Evolutionary conservation across 2,113 vertebrate species (phyloP).

Genomic region (Hippocampus mohnikei): DNA sequence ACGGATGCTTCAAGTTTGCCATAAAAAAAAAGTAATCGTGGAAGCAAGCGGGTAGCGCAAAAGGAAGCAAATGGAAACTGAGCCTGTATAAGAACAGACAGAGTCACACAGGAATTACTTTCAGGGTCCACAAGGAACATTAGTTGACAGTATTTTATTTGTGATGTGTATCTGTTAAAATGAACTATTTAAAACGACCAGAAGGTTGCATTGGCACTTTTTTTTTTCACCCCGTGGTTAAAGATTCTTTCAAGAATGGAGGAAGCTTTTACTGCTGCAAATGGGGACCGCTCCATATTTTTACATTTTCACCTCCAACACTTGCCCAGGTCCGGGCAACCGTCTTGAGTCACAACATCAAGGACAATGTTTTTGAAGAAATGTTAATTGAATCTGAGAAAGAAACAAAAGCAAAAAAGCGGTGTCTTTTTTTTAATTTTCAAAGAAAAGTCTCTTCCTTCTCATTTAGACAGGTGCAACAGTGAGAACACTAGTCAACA

Average conservation of each 20-base stretch:
- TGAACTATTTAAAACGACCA: not conserved
- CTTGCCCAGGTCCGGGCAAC: not conserved
- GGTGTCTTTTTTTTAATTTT: not conserved
- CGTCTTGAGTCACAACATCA: not conserved
- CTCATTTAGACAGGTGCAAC: conserved; percentile 33
- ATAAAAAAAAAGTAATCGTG: conserved; percentile 12
- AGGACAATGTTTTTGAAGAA: not conserved
- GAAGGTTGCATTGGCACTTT: not conserved
- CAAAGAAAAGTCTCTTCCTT: conserved; percentile 15
- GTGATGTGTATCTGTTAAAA: not conserved
- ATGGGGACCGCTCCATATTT: not conserved
- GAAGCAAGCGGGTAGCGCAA: conserved; percentile 13
- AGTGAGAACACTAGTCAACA: conserved; percentile 12
- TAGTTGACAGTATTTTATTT: not conserved
- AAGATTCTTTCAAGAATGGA: not conserved
- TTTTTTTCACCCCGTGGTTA: not conserved
- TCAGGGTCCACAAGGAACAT: not conserved
- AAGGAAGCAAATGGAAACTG: not conserved
- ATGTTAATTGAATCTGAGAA: not conserved
- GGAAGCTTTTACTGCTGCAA: not conserved
- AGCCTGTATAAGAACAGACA: not conserved
- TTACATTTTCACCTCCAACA: not conserved
- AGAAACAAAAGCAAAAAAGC: conserved; percentile 12
- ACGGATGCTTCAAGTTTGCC: conserved; percentile 21
- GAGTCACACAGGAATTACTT: conserved; percentile 3